These are phyloP conservation scores for Chorisops tibialis DNA, from an alignment of 2,888 invertebrate species.

Conservation along the genomic window DNA sequence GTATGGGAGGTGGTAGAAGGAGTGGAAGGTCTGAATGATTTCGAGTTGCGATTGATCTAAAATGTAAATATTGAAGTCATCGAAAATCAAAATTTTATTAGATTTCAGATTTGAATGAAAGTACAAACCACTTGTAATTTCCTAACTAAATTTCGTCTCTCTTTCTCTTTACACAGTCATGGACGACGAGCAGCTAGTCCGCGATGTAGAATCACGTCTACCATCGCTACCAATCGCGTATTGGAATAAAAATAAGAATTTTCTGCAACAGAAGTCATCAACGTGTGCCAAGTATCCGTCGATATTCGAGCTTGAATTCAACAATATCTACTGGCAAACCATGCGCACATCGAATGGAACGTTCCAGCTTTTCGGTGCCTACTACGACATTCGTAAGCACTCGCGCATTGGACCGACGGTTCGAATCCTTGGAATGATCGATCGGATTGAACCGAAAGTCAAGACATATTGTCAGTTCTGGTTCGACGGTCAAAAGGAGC, in stretches of 20 bases:
- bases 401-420: constrained; percentile 80
- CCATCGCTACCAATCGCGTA: constrained; percentile 82
- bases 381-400: constrained; percentile 75
- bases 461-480: constrained; percentile 84
- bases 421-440: constrained; percentile 83
- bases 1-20: no score
- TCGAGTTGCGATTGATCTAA: no score
- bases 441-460: constrained; percentile 79
- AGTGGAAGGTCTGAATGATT: no score
- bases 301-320: constrained; percentile 87
- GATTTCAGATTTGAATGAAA: no score
- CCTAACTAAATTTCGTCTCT: no score
- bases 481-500: constrained; percentile 81
- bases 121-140: no score
- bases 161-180: constrained; percentile 40
- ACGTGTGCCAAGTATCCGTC: constrained; percentile 82
- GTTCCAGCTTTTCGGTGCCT: constrained; percentile 86
- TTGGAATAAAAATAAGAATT: constrained; percentile 78
- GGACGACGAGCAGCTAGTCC: constrained; percentile 70
- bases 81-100: no score
- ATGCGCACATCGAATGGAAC: constrained; percentile 79
- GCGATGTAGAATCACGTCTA: constrained; percentile 73
- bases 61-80: no score
- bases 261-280: constrained; percentile 57
- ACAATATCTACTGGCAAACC: constrained; percentile 92